Conservation (phyloP, 2,797 vertebrate species). For the Silurus aristotelis region DNA sequence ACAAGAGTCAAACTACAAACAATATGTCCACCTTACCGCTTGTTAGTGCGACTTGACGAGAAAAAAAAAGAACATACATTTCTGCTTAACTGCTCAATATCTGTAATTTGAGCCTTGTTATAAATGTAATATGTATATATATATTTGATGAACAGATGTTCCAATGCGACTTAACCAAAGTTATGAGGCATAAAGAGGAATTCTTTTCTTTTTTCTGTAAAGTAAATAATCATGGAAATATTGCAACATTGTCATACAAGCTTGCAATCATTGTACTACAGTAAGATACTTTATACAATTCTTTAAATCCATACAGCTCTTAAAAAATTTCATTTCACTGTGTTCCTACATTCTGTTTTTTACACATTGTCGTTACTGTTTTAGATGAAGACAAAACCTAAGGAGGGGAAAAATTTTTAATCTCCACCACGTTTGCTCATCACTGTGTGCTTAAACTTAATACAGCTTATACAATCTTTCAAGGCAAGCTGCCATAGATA, state of each 20-base stretch:
- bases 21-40: neutral
- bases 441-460: neutral
- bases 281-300: neutral
- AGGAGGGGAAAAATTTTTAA: neutral
- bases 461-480: neutral
- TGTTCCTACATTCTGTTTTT: neutral
- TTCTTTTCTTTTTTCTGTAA: neutral
- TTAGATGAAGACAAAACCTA: neutral
- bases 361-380: neutral
- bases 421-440: neutral
- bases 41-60: neutral
- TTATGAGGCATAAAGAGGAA: neutral
- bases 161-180: no score
- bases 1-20: slow-evolving; percentile 1
- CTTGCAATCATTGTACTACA: neutral
- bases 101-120: no score
- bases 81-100: no score
- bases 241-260: neutral
- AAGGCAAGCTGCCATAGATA: neutral
- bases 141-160: no score
- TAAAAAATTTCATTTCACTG: neutral
- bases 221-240: neutral
- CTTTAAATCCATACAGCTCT: neutral
- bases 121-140: no score
- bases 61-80: neutral